Evolutionary conservation across 2,888 invertebrate genomes (phyloP).

Genomic region (Adelognathus sp.): DNA sequence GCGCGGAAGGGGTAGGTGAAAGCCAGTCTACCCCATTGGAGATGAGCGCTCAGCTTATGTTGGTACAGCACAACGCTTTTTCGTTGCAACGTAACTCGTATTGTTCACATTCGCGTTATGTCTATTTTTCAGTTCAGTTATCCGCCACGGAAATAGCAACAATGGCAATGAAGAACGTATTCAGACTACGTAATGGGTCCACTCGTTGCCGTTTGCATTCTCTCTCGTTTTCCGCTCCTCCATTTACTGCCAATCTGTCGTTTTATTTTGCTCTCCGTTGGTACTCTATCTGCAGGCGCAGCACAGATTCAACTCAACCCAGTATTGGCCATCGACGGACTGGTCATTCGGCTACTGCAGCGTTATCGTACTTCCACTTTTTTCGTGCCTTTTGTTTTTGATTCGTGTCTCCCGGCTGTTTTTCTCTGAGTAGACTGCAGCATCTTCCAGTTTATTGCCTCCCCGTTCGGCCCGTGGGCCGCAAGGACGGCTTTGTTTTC

Average conservation of each 20-base stretch:
- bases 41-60: constrained; percentile 18
- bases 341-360: constrained; percentile 31
- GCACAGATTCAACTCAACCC: constrained; percentile 32
- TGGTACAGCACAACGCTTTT: constrained; percentile 32
- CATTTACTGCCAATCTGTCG: constrained; percentile 17
- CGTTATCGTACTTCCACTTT: constrained; percentile 18
- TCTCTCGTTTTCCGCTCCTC: constrained; percentile 8
- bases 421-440: background rate
- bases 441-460: no score
- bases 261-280: constrained; percentile 41
- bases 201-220: constrained; percentile 12
- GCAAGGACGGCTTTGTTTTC: no score
- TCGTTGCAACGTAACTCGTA: constrained; percentile 43
- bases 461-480: background rate
- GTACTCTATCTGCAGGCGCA: constrained; percentile 10
- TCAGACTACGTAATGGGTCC: constrained; percentile 48
- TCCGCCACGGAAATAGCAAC: constrained; percentile 46
- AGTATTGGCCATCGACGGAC: constrained; percentile 16
- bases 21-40: constrained; percentile 22
- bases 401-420: background rate
- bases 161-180: constrained; percentile 52
- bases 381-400: constrained; percentile 22
- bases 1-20: background rate
- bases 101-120: constrained; percentile 37
- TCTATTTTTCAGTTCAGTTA: constrained; percentile 36